Evolutionary conservation across 2,797 vertebrate genomes (phyloP).

Genomic region (Stomatorhinus walkeri): DNA sequence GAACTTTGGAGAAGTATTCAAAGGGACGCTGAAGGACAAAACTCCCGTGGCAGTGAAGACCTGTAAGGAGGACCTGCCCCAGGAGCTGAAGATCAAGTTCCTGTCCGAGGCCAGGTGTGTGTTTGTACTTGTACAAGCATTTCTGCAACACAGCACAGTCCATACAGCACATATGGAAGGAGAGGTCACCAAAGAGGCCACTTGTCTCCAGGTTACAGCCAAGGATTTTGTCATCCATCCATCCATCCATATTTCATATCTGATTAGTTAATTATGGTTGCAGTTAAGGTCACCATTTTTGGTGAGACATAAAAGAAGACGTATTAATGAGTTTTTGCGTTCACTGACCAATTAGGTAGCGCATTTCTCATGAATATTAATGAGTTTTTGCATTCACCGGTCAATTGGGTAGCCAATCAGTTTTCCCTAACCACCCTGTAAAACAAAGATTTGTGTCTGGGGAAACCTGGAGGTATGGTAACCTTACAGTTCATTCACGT

Average conservation of each 20-base stretch:
- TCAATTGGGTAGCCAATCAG: neutral
- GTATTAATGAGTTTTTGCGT: neutral
- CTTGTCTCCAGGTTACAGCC: neutral
- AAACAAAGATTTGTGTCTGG: too few species aligned
- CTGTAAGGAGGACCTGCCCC: constrained; percentile 94
- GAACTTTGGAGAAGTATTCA: constrained; percentile 95
- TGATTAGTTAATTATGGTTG: neutral
- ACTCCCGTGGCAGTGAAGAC: constrained; percentile 89
- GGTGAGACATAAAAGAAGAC: too few species aligned
- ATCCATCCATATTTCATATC: neutral
- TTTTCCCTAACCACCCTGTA: neutral
- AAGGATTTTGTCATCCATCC: neutral
- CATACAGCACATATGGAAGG: neutral
- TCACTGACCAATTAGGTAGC: neutral
- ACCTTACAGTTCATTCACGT: too few species aligned
- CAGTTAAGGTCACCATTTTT: neutral
- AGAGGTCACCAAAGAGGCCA: neutral
- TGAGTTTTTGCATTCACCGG: neutral
- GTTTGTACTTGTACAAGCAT: neutral
- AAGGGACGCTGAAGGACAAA: constrained; percentile 88
- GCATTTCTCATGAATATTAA: neutral
- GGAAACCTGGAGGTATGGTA: too few species aligned
- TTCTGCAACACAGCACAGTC: neutral
- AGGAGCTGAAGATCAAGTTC: constrained; percentile 94
- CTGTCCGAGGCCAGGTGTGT: constrained; percentile 89